Evolutionary conservation across 2,113 vertebrate genomes (phyloP).

Genomic region (Cynocephalus volans): DNA sequence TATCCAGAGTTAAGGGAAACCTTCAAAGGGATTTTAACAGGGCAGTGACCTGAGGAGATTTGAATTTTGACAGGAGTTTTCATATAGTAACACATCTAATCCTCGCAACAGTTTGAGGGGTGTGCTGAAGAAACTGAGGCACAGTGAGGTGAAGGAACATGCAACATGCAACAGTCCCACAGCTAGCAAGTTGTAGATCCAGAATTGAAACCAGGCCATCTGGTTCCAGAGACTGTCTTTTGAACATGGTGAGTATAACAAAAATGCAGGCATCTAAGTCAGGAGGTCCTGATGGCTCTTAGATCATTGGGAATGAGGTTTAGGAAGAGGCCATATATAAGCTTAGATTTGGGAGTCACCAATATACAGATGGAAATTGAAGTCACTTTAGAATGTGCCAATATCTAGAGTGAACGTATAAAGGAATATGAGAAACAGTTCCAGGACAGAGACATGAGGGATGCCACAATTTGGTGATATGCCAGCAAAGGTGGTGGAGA

Average conservation of each 20-base stretch:
- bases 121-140: not conserved
- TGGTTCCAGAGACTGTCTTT: no score
- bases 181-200: no score
- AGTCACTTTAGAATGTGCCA: not conserved
- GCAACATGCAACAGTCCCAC: no score
- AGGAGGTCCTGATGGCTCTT: no score
- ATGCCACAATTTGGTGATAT: not conserved
- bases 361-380: not conserved
- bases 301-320: no score
- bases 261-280: no score
- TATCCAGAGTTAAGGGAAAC: no score
- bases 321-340: no score
- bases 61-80: not conserved
- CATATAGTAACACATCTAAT: no score
- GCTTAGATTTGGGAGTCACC: not conserved
- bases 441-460: no score
- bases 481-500: not conserved
- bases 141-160: not conserved
- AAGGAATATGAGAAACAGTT: not conserved
- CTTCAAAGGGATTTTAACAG: not conserved
- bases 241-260: no score
- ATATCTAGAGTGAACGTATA: not conserved
- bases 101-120: accelerated
- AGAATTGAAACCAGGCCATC: no score
- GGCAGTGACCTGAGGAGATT: not conserved